Conservation (phyloP, 2,888 invertebrate genomes). For the Thereva unica region DNA sequence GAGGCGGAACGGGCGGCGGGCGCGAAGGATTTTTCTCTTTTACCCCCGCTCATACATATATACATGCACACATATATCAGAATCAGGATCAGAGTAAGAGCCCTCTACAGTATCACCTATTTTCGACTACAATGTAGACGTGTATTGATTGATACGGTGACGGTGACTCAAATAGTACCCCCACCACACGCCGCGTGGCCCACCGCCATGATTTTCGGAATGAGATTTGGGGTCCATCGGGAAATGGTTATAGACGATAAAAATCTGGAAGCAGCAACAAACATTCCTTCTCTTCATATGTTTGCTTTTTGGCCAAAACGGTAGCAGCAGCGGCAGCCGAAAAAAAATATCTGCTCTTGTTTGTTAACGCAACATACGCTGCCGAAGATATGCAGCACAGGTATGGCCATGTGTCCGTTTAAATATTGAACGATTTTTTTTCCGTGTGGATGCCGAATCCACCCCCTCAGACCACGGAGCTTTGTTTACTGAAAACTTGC, state of each 20-base stretch:
- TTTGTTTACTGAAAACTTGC: slow-evolving; percentile 26
- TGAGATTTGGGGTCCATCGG: neutral
- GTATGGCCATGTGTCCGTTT: neutral
- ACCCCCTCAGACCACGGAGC: slow-evolving; percentile 1
- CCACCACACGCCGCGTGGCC: neutral
- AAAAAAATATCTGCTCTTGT: neutral
- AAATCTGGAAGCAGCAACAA: slow-evolving; percentile 23
- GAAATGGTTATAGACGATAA: slow-evolving; percentile 19
- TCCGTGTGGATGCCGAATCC: neutral
- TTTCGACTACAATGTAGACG: slow-evolving; percentile 27
- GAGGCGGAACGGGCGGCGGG: neutral
- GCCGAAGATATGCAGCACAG: neutral
- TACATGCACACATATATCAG: neutral
- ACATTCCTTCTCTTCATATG: neutral
- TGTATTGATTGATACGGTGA: slow-evolving; percentile 26
- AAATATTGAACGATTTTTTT: too few species aligned
- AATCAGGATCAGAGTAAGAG: neutral
- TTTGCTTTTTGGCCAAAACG: neutral
- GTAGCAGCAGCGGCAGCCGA: too few species aligned
- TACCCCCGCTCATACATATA: neutral
- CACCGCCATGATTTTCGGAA: slow-evolving; percentile 2
- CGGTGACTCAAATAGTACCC: too few species aligned
- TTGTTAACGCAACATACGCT: slow-evolving; percentile 7
- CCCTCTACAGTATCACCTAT: slow-evolving; percentile 22
- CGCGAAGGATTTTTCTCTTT: neutral